These are phyloP conservation scores for Cryptus viduatorius DNA, from an alignment of 2,888 invertebrate genomes.

Conservation along the genomic window DNA sequence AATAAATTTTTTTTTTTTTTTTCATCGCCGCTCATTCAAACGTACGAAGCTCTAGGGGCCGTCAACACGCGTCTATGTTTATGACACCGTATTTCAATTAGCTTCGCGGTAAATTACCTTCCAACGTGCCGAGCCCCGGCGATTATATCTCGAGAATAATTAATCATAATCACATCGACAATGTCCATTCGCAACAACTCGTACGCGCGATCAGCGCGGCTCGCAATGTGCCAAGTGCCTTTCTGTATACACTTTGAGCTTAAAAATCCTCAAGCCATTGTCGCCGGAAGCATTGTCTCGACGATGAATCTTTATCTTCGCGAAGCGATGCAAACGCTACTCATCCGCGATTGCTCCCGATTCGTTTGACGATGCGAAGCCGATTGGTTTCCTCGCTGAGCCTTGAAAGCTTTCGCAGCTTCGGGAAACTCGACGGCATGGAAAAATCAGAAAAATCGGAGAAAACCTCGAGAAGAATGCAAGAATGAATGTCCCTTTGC, in stretches of 20 bases:
- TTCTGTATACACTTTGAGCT: too few relatives aligned
- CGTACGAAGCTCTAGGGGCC: constrained; percentile 3
- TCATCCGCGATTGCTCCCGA: background rate
- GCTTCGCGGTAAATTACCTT: constrained; percentile 9
- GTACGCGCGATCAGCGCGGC: too few relatives aligned
- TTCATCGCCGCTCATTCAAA: background rate
- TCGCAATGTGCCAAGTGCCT: too few relatives aligned
- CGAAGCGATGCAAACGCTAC: background rate
- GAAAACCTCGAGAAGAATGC: too few relatives aligned
- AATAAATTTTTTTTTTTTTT: constrained; percentile 37
- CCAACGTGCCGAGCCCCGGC: constrained; percentile 11
- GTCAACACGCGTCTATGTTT: constrained; percentile 11
- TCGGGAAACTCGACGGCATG: background rate
- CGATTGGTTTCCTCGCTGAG: background rate
- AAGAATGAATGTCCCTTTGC: too few relatives aligned
- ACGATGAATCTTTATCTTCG: too few relatives aligned
- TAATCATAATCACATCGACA: too few relatives aligned
- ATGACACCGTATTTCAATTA: constrained; percentile 29
- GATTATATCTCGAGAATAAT: constrained; percentile 1
- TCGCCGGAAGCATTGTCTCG: too few relatives aligned
- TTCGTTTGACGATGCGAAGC: background rate
- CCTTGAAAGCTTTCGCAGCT: background rate
- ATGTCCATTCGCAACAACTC: too few relatives aligned
- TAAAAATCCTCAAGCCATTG: too few relatives aligned
- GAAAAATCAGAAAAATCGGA: background rate